Conservation (phyloP, 2,888 invertebrate genomes). For the Rhorus exstirpatorius region DNA sequence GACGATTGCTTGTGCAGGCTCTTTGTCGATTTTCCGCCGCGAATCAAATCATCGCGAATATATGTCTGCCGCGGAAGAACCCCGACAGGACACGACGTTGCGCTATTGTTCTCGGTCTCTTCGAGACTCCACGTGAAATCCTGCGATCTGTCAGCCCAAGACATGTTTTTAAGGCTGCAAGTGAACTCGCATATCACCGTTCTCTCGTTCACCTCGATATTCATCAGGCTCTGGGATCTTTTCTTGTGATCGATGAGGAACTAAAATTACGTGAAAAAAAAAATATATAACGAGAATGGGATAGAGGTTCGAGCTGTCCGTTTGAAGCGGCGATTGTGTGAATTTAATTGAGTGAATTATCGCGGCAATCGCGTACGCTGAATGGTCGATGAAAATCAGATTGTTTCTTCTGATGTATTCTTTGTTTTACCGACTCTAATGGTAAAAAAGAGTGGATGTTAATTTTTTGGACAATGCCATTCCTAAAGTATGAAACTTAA, state of each 20-base stretch:
- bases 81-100: constrained; percentile 37
- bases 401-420: too few species aligned
- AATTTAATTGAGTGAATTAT: too few species aligned
- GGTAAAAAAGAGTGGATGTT: too few species aligned
- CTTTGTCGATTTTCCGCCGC: constrained; percentile 44
- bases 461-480: too few species aligned
- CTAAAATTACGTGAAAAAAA: not conserved
- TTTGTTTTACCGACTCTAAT: too few species aligned
- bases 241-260: constrained; percentile 50
- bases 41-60: constrained; percentile 15
- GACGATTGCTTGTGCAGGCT: constrained; percentile 43
- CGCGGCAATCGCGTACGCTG: too few species aligned
- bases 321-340: too few species aligned
- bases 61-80: constrained; percentile 53
- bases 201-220: constrained; percentile 43
- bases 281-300: not conserved
- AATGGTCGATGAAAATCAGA: too few species aligned
- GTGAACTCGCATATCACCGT: constrained; percentile 60
- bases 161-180: constrained; percentile 64
- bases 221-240: constrained; percentile 41
- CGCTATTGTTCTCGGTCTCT: constrained; percentile 14
- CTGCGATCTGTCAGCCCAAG: constrained; percentile 66
- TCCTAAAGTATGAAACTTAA: too few species aligned
- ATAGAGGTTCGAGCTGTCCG: not conserved
- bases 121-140: constrained; percentile 64